Evolutionary conservation across 2,888 invertebrate genomes (phyloP).

Genomic region (Ophonus ardosiacus): DNA sequence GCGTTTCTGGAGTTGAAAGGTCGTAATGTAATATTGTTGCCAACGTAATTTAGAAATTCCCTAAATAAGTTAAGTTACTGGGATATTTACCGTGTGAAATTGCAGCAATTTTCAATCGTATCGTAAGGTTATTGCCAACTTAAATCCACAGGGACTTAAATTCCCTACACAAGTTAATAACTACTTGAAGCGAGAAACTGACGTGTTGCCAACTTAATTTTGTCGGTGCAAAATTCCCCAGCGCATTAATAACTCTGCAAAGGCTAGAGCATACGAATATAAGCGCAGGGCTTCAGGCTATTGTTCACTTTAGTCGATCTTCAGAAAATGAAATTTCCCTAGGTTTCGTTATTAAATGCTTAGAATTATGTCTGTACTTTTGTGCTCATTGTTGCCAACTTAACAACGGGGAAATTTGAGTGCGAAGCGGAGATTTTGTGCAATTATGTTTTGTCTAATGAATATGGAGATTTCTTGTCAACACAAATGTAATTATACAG

Average conservation of each 20-base stretch:
- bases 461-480: slow-evolving; percentile 44
- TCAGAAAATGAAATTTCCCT: slow-evolving; percentile 55
- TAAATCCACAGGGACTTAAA: slow-evolving; percentile 41
- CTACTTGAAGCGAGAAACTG: slow-evolving; percentile 46
- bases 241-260: slow-evolving; percentile 50
- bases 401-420: slow-evolving; percentile 38
- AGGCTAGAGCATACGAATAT: background rate
- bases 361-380: slow-evolving; percentile 51
- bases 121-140: slow-evolving; percentile 45
- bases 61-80: slow-evolving; percentile 41
- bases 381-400: slow-evolving; percentile 57
- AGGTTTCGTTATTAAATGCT: slow-evolving; percentile 52
- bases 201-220: slow-evolving; percentile 51
- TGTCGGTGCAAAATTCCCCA: slow-evolving; percentile 35
- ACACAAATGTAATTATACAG: slow-evolving; percentile 43
- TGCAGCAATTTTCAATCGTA: slow-evolving; percentile 50
- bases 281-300: slow-evolving; percentile 6
- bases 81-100: slow-evolving; percentile 24
- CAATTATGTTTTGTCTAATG: slow-evolving; percentile 48
- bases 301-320: slow-evolving; percentile 54
- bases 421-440: slow-evolving; percentile 32
- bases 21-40: slow-evolving; percentile 57
- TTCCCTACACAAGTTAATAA: slow-evolving; percentile 46
- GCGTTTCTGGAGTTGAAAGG: slow-evolving; percentile 26
- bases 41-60: slow-evolving; percentile 56